These are phyloP conservation scores for Thereva nobilitata DNA, from an alignment of 2,888 invertebrate species.

Conservation along the genomic window DNA sequence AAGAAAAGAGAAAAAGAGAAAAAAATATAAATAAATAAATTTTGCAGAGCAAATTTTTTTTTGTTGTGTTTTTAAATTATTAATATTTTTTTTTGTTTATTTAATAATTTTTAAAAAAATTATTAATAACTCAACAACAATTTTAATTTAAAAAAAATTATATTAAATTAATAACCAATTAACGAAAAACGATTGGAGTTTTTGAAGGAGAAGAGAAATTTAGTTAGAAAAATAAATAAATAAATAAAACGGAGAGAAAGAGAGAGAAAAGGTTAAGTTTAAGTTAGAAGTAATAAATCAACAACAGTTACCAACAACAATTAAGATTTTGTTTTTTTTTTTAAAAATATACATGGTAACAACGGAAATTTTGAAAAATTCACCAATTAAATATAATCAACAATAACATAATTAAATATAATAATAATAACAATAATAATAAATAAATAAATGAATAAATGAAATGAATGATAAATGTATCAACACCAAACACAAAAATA, in stretches of 20 bases:
- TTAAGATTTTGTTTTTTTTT: neutral
- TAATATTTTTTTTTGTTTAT: too few relatives aligned
- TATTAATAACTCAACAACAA: too few relatives aligned
- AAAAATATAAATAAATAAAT: conserved; percentile 32
- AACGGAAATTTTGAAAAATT: too few relatives aligned
- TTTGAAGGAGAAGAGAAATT: conserved; percentile 2
- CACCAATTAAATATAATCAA: neutral
- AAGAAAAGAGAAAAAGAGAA: conserved; percentile 37
- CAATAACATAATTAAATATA: neutral
- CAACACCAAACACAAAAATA: conserved; percentile 16
- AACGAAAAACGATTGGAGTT: too few relatives aligned
- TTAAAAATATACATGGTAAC: too few relatives aligned
- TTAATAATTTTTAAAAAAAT: too few relatives aligned
- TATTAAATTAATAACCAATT: too few relatives aligned
- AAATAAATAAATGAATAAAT: neutral
- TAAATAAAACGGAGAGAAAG: neutral
- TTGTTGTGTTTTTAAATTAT: too few relatives aligned
- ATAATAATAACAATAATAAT: neutral
- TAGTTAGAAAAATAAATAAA: conserved; percentile 1
- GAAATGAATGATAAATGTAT: conserved; percentile 9
- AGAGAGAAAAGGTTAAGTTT: neutral
- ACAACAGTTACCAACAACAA: neutral
- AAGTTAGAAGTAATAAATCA: neutral
- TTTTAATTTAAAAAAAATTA: too few relatives aligned
- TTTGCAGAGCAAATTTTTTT: neutral